These are phyloP conservation scores for Collichthys lucidus DNA, from an alignment of 2,113 vertebrate species.

Conservation along the genomic window DNA sequence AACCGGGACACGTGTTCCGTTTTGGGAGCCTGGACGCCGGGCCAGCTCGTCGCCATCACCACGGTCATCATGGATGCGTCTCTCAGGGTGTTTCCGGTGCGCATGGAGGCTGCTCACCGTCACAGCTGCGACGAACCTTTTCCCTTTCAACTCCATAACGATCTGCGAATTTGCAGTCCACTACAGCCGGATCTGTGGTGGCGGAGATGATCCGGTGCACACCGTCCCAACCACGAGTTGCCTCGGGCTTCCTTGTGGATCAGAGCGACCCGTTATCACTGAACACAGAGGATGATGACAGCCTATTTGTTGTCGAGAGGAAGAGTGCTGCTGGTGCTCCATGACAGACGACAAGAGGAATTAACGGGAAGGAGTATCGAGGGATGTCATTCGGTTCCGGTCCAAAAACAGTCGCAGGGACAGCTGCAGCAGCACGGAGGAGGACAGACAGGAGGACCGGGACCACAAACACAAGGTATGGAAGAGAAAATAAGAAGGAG, in stretches of 20 bases:
- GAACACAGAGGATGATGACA: neutral
- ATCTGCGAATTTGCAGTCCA: neutral
- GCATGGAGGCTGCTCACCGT: neutral
- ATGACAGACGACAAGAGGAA: neutral
- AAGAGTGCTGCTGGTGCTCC: neutral
- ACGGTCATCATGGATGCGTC: neutral
- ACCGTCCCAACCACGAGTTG: neutral
- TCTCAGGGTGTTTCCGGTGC: neutral
- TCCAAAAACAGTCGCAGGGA: constrained; percentile 35
- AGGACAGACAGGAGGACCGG: constrained; percentile 2
- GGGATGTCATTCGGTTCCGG: constrained; percentile 15
- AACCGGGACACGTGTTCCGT: neutral
- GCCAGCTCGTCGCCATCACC: neutral
- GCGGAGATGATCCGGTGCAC: neutral
- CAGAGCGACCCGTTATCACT: neutral
- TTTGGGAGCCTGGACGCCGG: neutral
- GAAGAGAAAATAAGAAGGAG: neutral
- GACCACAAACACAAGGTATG: constrained; percentile 65
- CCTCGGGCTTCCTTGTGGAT: constrained; percentile 27
- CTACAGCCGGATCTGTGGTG: neutral
- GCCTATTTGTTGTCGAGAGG: neutral
- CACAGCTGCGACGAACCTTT: neutral
- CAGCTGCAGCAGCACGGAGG: neutral
- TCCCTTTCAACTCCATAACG: neutral
- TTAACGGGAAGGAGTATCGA: neutral